Evolutionary conservation across 2,113 vertebrate species (phyloP).

Genomic region (Nothobranchius kuhntae): DNA sequence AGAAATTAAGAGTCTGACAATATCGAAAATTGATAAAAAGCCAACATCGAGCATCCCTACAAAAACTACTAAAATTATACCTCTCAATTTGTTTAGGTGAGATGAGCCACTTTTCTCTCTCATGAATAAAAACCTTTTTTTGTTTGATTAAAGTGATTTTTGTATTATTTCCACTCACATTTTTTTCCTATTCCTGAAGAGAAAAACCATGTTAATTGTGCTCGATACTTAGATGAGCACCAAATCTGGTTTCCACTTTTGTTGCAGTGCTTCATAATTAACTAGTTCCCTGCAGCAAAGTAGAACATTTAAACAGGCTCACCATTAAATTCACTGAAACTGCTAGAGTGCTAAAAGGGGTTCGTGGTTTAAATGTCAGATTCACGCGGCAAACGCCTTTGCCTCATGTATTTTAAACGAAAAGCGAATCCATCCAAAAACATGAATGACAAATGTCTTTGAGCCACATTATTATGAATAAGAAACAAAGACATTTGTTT

Average conservation of each 20-base stretch:
- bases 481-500: not conserved
- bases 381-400: not conserved
- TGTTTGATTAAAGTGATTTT: not conserved
- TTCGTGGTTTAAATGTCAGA: conserved; percentile 5
- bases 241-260: not conserved
- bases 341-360: not conserved
- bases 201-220: not conserved
- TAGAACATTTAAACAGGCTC: conserved; percentile 8
- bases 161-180: not conserved
- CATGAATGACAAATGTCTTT: not conserved
- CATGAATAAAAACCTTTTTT: not conserved
- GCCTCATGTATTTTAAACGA: conserved; percentile 5
- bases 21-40: too few relatives aligned
- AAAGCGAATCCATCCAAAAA: conserved; percentile 12
- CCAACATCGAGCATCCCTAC: too few relatives aligned
- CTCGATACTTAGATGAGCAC: not conserved
- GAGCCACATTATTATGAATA: not conserved
- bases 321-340: conserved; percentile 7
- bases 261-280: conserved; percentile 12
- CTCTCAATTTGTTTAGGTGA: too few relatives aligned
- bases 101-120: too few relatives aligned
- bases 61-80: too few relatives aligned
- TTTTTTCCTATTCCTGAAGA: not conserved
- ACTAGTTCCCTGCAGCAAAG: conserved; percentile 1
- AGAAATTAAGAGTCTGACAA: too few relatives aligned